Evolutionary conservation across 37 sponge, comb jelly and placozoan genomes (phyloP), one percentile per base, ranked within the genome.

Genomic region (Ianthella basta): DNA sequence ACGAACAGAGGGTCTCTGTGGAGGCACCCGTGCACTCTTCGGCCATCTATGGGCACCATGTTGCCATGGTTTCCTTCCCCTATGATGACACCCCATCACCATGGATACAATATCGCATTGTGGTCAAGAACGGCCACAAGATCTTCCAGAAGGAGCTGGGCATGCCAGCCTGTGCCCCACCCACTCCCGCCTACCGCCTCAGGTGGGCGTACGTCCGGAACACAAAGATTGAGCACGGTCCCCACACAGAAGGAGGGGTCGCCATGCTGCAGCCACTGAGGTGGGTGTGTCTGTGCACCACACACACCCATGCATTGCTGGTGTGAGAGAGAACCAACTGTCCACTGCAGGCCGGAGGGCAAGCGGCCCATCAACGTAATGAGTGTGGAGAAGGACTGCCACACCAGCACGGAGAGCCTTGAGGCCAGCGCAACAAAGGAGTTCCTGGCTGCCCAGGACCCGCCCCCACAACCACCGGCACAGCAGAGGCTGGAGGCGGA

Each of bases 51-150:
- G 29, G 64, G 27, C 29, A n/a, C 24, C 64, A 61, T 29, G 78
- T 75, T 75, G 44, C 78, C 33, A 75, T 75, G 78, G 40, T 75
- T 13, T 53, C 54, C 44, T 75, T 75, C 53, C 78, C 78, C 53
- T 50, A 75, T 75, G 78, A 75, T 24, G n/a, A 75, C 37, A 36
- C 78, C 16, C 78, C 78, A 40, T 75, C 78, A 13, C 78, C 44
- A 41, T 24, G 25, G 53, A 4, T 75, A 18, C 44, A 75, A 3
- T 75, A 75, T 15, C 37, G 78, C 41, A 75, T 75, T 25, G 78
- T 75, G 0, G 40, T 75, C 53, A 75, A 24, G 37, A 41, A 75
- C 12, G 78, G 78, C 2, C 78, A 36, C 54, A 75, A 75, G 37
- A 75, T 24, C 23, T 75, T 25, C 25, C 44, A 75, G 24, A 75